A percentile compares a stretch with the other conserved stretches of the same genome.
Conservation (phyloP, 2,888 invertebrate species). For the Temnothorax rugatulus region DNA sequence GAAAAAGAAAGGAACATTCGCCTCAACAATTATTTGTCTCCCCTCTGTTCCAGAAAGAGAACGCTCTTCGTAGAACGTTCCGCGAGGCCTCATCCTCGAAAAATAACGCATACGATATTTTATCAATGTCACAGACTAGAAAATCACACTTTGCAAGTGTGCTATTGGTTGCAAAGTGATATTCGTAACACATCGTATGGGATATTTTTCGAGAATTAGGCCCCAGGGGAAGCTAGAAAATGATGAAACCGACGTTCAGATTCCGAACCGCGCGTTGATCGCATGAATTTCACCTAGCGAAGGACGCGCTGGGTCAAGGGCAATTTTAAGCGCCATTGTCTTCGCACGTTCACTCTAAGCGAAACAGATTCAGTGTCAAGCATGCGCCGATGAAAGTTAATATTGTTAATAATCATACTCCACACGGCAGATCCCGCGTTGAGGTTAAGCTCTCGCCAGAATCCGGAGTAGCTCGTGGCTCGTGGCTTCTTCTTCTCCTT, state of each 20-base stretch:
- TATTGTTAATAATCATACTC: background rate
- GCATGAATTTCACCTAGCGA: constrained; percentile 76
- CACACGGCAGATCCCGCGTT: background rate
- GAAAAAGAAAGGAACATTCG: background rate
- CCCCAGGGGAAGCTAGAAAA: background rate
- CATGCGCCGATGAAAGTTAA: background rate
- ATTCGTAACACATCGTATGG: too few relatives aligned
- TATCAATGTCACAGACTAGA: too few relatives aligned
- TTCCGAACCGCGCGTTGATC: background rate
- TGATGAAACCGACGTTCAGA: background rate
- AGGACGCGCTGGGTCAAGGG: constrained; percentile 75
- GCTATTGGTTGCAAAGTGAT: too few relatives aligned
- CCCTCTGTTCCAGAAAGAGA: background rate
- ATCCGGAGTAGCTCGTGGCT: too few relatives aligned
- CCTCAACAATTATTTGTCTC: background rate
- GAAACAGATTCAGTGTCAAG: background rate
- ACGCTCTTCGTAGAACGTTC: background rate
- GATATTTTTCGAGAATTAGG: too few relatives aligned
- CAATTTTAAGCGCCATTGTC: background rate
- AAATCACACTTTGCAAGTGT: too few relatives aligned
- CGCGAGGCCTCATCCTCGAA: too few relatives aligned
- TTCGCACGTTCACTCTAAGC: background rate
- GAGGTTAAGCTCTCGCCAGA: background rate
- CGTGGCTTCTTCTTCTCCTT: too few relatives aligned
- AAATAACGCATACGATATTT: too few relatives aligned